Evolutionary conservation across 2,113 vertebrate species (phyloP), one percentile per base, ranked within the genome.

Genomic region (Tetraodon nigroviridis): DNA sequence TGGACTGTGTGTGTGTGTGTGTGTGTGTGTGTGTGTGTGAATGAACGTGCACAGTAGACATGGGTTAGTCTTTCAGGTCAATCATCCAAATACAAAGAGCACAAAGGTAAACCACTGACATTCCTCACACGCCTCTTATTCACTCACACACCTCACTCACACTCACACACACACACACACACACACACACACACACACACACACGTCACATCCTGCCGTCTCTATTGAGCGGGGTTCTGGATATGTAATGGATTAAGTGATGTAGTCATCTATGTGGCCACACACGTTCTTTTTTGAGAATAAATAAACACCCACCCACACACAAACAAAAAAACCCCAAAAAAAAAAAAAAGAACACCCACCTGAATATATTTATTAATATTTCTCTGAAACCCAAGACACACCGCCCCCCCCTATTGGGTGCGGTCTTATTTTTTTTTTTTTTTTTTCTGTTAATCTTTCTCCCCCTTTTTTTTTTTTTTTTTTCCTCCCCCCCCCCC

Each of bases 101-200:
- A 51, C 37, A 63, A 55, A 79, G 76, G 77, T 84, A 70, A 76
- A 67, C 62, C 67, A 49, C 3, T 18, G 21, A 71, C 81, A 87
- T 87, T 88, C 79, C 77, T 69, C 61, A 63, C 42, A 69, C 50
- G 40, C 22, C 53, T 32, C 37, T 49, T 55, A 21, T 24, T 32
- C 37, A 27, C 49, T 29, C 48, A 27, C 19, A 51, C 27, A n/a
- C 45, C 29, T 32, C 8, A 22, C 74, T 65, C 64, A 62, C 37
- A 59, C 41, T 59, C 53, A 49, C 40, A 32, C 16, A 46, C 45
- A 37, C 45, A 29, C 16, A 32, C 52, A 21, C 51, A 61, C 12
- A 67, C 49, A 57, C 50, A 27, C 50, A 58, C n/a, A 61, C 50
- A 54, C 58, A 40, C 44, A 49, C 29, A 45, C 27, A 48, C 42